These are phyloP conservation scores for Lampris incognitus DNA, from an alignment of 2,113 vertebrate species.

Conservation along the genomic window DNA sequence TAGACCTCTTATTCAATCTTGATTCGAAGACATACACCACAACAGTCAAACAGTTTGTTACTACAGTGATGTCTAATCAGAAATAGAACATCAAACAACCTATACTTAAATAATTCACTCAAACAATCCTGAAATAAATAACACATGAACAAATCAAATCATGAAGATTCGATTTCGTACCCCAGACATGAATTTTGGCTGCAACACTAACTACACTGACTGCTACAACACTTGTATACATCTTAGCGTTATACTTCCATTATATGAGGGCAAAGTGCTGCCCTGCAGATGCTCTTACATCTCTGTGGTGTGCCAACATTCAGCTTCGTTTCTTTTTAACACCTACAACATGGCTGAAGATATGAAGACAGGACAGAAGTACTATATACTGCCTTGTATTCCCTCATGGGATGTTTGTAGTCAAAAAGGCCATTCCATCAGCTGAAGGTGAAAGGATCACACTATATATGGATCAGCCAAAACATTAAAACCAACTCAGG, in stretches of 20 bases:
- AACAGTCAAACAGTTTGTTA: too few relatives aligned
- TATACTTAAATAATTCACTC: background rate
- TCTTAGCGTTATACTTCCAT: conserved; percentile 13
- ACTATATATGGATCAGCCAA: too few relatives aligned
- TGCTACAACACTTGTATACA: conserved; percentile 19
- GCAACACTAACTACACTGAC: conserved; percentile 6
- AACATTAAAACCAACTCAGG: too few relatives aligned
- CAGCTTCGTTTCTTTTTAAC: conserved; percentile 50
- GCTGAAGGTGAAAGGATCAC: background rate
- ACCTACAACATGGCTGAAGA: conserved; percentile 31
- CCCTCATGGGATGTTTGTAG: background rate
- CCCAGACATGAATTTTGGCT: background rate
- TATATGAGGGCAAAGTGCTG: conserved; percentile 49
- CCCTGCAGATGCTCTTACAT: conserved; percentile 41
- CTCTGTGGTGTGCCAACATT: conserved; percentile 45
- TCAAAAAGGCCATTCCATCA: conserved; percentile 4
- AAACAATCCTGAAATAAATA: too few relatives aligned
- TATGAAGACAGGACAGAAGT: conserved; percentile 33
- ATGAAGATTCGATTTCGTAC: too few relatives aligned
- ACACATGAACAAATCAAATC: too few relatives aligned
- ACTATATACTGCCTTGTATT: conserved; percentile 4
- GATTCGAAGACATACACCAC: too few relatives aligned
- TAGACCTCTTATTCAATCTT: too few relatives aligned
- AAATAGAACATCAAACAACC: too few relatives aligned
- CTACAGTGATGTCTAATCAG: too few relatives aligned